phyloP scores from a whole-genome alignment of 2,797 vertebrate species.

The Rhinoraja longicauda region DNA sequence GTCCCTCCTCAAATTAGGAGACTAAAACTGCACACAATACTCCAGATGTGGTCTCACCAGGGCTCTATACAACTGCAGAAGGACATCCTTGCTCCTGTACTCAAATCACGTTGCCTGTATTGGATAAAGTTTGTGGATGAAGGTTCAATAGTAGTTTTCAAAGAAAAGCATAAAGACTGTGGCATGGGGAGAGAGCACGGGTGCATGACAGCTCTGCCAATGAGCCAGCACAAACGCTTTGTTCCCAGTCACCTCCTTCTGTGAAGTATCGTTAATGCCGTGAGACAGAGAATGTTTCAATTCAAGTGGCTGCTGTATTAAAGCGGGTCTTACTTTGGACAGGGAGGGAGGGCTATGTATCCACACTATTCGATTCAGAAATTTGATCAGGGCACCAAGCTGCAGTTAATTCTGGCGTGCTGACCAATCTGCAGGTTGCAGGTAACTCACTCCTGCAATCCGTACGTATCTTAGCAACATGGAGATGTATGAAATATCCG shows the following conservation, averaged over 20 bases:
- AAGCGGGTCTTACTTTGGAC: background rate
- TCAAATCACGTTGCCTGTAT: too few species aligned
- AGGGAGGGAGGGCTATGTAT: background rate
- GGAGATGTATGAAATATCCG: background rate
- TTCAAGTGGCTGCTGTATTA: background rate
- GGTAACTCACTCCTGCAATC: background rate
- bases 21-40: too few species aligned
- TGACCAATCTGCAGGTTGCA: background rate
- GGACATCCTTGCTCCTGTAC: too few species aligned
- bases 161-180: too few species aligned
- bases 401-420: background rate
- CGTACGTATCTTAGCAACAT: background rate
- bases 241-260: background rate
- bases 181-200: background rate
- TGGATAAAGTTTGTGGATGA: too few species aligned
- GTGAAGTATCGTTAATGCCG: background rate
- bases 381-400: background rate
- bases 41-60: too few species aligned
- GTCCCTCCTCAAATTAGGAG: too few species aligned
- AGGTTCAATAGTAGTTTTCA: too few species aligned
- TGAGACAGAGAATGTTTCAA: background rate
- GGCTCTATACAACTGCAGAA: too few species aligned
- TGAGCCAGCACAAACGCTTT: background rate
- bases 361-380: background rate
- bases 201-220: background rate